Conservation (phyloP, 2,113 vertebrate species). For the Anguilla rostrata region DNA sequence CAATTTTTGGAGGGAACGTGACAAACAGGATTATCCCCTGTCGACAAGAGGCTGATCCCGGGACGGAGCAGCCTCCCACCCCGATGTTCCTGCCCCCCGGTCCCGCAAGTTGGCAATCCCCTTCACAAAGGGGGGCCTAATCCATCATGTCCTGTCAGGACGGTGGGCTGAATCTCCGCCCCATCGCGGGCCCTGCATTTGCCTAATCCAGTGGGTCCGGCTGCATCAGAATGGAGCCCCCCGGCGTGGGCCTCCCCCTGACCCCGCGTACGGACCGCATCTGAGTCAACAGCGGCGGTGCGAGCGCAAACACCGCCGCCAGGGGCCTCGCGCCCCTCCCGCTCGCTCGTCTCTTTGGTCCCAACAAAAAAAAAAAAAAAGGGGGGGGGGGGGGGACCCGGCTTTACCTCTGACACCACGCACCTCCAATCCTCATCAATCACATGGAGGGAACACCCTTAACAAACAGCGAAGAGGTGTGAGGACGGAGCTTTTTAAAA, state of each 20-base stretch:
- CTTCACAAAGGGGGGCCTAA: conserved; percentile 44
- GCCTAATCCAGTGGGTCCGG: conserved; percentile 60
- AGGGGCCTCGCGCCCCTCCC: not conserved
- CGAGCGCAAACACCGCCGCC: conserved; percentile 48
- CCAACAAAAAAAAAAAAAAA: not conserved
- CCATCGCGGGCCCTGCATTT: conserved; percentile 47
- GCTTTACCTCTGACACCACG: not conserved
- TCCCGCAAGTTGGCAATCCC: conserved; percentile 48
- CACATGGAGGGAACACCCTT: not conserved
- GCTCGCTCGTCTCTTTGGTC: not conserved
- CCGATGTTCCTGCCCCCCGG: conserved; percentile 19
- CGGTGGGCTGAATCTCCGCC: conserved; percentile 53
- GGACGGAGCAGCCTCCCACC: conserved; percentile 38
- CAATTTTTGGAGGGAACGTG: conserved; percentile 43
- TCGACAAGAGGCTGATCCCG: conserved; percentile 47
- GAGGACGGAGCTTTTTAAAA: not conserved
- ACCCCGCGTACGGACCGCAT: conserved; percentile 53
- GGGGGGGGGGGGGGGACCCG: not conserved
- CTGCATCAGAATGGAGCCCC: conserved; percentile 49
- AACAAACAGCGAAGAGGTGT: not conserved
- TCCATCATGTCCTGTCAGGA: conserved; percentile 54
- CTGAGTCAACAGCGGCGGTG: conserved; percentile 63
- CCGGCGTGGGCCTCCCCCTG: conserved; percentile 36
- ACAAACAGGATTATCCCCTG: conserved; percentile 57
- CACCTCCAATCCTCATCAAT: not conserved